Conservation (phyloP, 2,797 vertebrate genomes). For the Aselliscus stoliczkanus region DNA sequence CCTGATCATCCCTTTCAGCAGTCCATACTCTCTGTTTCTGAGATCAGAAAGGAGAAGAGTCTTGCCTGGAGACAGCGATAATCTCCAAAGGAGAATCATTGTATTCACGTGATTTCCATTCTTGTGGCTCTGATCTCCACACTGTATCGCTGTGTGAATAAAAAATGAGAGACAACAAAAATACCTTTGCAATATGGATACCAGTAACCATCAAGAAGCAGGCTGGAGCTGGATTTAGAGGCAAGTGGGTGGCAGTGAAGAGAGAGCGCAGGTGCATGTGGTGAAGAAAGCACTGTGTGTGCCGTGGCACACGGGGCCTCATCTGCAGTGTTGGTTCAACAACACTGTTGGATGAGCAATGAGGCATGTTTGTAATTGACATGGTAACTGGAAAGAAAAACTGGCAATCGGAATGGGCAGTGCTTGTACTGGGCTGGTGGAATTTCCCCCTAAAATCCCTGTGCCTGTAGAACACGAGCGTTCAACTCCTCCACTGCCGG, state of each 20-base stretch:
- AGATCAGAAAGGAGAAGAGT: background rate
- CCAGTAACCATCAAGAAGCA: background rate
- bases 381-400: background rate
- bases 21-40: background rate
- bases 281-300: background rate
- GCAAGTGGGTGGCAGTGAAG: background rate
- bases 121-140: background rate
- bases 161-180: background rate
- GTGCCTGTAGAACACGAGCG: background rate
- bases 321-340: background rate
- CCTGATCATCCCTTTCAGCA: background rate
- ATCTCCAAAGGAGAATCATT: background rate
- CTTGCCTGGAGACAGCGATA: background rate
- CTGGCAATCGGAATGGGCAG: background rate
- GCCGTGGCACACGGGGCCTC: fast-evolving
- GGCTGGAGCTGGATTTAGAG: background rate
- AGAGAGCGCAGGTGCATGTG: fast-evolving
- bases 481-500: background rate
- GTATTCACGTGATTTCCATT: background rate
- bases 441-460: background rate
- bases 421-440: background rate
- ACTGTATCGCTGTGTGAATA: background rate
- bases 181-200: background rate
- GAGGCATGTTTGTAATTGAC: background rate
- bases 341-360: background rate